phyloP scores from a whole-genome alignment of 2,797 vertebrate species.

The Coregonus sp. region DNA sequence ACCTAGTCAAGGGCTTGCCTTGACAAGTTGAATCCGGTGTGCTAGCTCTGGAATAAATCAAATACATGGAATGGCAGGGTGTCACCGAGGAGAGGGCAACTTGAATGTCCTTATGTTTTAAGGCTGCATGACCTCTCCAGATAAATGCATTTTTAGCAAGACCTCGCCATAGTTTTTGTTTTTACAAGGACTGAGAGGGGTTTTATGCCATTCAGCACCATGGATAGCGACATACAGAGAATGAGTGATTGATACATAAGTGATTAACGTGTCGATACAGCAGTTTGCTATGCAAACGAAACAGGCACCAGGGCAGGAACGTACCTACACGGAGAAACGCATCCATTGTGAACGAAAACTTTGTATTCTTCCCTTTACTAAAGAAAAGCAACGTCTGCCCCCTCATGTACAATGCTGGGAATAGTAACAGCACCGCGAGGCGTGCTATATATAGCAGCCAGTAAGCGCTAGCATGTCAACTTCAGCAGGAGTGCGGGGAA shows the following conservation, averaged over 20 bases:
- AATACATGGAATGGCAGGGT: neutral
- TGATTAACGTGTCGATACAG: constrained; percentile 27
- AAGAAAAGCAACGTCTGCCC: constrained; percentile 60
- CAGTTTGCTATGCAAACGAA: neutral
- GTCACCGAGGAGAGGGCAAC: too few relatives aligned
- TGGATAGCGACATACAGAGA: neutral
- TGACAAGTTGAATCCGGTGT: too few relatives aligned
- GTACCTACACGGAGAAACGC: constrained; percentile 25
- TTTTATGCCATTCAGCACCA: neutral
- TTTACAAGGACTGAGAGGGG: neutral
- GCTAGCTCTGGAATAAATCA: too few relatives aligned
- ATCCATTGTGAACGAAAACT: constrained; percentile 54
- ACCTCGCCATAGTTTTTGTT: neutral
- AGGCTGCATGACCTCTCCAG: neutral
- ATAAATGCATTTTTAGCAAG: neutral
- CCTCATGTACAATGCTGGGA: constrained; percentile 79
- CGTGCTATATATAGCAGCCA: constrained; percentile 82
- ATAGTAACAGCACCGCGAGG: constrained; percentile 81
- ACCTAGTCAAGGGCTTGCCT: too few relatives aligned
- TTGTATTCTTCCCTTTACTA: constrained; percentile 60
- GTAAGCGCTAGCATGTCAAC: constrained; percentile 81
- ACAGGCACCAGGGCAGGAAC: neutral
- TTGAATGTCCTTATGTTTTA: too few relatives aligned
- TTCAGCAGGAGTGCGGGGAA: constrained; percentile 55
- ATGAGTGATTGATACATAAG: neutral